A percentile compares a stretch with the other conserved stretches of the same genome.
phyloP scores from a whole-genome alignment of 2,113 vertebrate genomes.

The Romanogobio albipinnatus region DNA sequence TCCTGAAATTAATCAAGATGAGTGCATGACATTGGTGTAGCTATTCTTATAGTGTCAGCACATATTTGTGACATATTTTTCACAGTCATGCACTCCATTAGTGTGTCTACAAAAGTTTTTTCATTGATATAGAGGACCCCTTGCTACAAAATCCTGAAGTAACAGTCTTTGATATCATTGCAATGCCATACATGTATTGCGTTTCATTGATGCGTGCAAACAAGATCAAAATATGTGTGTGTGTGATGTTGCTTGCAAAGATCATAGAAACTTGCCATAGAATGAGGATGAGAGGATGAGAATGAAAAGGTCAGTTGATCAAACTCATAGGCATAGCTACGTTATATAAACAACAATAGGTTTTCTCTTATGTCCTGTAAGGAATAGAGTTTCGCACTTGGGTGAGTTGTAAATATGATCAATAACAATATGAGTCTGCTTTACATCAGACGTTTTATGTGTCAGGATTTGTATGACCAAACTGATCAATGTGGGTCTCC shows the following conservation, averaged over 20 bases:
- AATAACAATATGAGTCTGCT: slow-evolving; percentile 20
- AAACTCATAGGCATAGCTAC: not conserved
- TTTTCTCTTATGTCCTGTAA: not conserved
- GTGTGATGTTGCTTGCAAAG: slow-evolving; percentile 2
- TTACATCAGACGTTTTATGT: not conserved
- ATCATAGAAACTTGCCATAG: not conserved
- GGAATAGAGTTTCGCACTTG: not conserved
- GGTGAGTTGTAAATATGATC: not conserved
- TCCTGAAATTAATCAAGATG: not conserved
- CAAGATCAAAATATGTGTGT: not conserved
- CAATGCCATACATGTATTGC: not conserved
- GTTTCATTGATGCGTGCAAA: not conserved
- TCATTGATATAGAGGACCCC: not conserved
- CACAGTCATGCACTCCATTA: slow-evolving; percentile 5
- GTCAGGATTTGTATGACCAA: not conserved
- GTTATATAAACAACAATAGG: not conserved
- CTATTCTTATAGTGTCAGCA: not conserved
- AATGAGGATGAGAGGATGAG: not conserved
- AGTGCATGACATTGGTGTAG: not conserved
- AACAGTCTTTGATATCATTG: not conserved
- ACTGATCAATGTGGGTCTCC: not conserved
- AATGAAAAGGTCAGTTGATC: slow-evolving; percentile 1
- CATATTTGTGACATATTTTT: not conserved
- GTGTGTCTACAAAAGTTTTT: slow-evolving; percentile 10
- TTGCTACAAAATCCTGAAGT: not conserved